phyloP scores from a whole-genome alignment of 2,797 vertebrate genomes.

The Carapus acus region DNA sequence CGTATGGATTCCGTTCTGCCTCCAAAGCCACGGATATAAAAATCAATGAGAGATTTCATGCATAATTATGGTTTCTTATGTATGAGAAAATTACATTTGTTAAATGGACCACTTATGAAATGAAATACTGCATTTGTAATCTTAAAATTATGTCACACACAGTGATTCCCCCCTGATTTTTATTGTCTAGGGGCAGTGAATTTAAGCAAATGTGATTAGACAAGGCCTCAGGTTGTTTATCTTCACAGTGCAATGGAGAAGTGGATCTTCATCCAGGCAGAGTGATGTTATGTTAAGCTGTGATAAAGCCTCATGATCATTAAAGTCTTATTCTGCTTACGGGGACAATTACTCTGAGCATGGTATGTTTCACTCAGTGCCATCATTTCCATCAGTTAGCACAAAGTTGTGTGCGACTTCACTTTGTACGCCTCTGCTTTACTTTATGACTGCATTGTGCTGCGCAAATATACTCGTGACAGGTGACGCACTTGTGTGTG shows the following conservation, averaged over 20 bases:
- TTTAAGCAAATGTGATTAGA: not conserved
- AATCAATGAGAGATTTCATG: conserved; percentile 1
- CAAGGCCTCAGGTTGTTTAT: not conserved
- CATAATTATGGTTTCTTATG: not conserved
- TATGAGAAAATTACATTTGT: not conserved
- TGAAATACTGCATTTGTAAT: not conserved
- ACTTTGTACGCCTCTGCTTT: too few relatives aligned
- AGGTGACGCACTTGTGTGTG: too few relatives aligned
- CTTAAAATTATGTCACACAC: not conserved
- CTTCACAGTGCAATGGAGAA: not conserved
- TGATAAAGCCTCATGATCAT: not conserved
- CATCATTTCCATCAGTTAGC: too few relatives aligned
- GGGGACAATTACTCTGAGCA: not conserved
- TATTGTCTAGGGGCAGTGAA: not conserved
- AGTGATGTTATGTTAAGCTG: not conserved
- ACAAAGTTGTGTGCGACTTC: too few relatives aligned
- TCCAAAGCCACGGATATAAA: not conserved
- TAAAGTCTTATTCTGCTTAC: not conserved
- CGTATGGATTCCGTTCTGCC: not conserved
- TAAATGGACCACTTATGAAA: not conserved
- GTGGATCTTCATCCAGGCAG: not conserved
- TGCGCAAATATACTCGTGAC: too few relatives aligned
- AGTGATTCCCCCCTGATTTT: not conserved
- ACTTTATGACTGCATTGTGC: not conserved
- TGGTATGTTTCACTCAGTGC: too few relatives aligned